A percentile compares a stretch with the other conserved stretches of the same genome.
Conservation (phyloP, 1,140 invertebrate genomes). For the Drosophila kurseongensis region DNA sequence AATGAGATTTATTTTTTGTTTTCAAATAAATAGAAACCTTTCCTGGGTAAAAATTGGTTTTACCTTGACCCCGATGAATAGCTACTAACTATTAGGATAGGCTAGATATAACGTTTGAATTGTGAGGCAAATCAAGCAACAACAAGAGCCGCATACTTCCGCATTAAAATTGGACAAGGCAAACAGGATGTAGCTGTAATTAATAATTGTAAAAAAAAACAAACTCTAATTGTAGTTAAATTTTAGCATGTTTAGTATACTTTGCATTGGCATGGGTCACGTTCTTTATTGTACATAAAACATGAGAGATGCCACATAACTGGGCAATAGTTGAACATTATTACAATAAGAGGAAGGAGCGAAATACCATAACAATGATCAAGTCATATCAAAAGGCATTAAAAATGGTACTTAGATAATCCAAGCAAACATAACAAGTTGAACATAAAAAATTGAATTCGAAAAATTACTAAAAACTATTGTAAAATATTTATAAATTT, state of each 20-base stretch:
- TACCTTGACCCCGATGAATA: slow-evolving; percentile 1
- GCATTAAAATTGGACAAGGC: slow-evolving; percentile 29
- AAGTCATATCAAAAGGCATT: slow-evolving; percentile 82
- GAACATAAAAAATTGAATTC: background rate
- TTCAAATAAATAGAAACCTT: slow-evolving; percentile 4
- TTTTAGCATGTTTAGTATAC: slow-evolving; percentile 35
- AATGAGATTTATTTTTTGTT: background rate
- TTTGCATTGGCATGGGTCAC: slow-evolving; percentile 27
- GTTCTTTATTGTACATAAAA: slow-evolving; percentile 39
- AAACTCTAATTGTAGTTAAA: slow-evolving; percentile 35
- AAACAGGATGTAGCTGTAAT: slow-evolving; percentile 23
- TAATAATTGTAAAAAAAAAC: slow-evolving; percentile 39
- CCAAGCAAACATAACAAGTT: slow-evolving; percentile 20
- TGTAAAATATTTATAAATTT: slow-evolving; percentile 75
- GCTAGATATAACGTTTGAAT: slow-evolving; percentile 30
- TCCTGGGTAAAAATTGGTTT: slow-evolving; percentile 18
- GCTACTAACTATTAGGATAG: slow-evolving; percentile 50
- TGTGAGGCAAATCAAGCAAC: slow-evolving; percentile 50
- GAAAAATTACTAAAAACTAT: slow-evolving; percentile 45
- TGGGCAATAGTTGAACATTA: slow-evolving; percentile 5
- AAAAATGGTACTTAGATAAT: slow-evolving; percentile 74
- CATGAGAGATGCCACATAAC: background rate
- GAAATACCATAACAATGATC: slow-evolving; percentile 71
- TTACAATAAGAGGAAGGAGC: slow-evolving; percentile 20
- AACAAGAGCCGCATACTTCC: slow-evolving; percentile 68